Percentiles rank a stretch among this genome's conserved stretches.
phyloP scores from a whole-genome alignment of 2,113 vertebrate species.

The Hoplias malabaricus region DNA sequence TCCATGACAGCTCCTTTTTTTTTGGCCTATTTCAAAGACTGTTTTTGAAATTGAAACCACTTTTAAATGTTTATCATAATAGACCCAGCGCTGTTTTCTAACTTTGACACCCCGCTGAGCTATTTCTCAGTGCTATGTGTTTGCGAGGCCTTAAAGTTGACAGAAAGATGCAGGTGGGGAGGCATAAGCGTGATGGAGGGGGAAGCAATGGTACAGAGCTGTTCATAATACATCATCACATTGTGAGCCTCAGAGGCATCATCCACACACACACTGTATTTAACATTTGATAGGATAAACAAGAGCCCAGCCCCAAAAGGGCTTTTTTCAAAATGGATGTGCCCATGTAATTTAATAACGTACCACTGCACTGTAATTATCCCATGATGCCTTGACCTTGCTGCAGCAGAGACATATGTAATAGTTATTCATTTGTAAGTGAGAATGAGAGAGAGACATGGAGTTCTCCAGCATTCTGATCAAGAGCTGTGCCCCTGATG shows the following conservation, averaged over 20 bases:
- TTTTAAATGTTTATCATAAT: not conserved
- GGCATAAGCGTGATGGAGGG: not conserved
- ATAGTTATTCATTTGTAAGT: not conserved
- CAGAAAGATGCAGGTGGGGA: not conserved
- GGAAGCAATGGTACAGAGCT: not conserved
- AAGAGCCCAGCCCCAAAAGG: conserved; percentile 17
- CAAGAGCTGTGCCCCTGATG: conserved; percentile 1
- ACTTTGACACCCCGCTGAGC: not conserved
- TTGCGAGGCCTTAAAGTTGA: not conserved
- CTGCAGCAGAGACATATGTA: not conserved
- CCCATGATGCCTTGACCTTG: conserved; percentile 24
- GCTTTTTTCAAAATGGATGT: not conserved
- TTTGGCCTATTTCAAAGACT: not conserved
- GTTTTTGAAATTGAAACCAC: not conserved
- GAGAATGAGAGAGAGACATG: not conserved
- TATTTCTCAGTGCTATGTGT: conserved; percentile 3
- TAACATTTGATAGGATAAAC: conserved; percentile 18
- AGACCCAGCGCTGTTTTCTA: too few species aligned
- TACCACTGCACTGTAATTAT: conserved; percentile 25
- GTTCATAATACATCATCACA: not conserved
- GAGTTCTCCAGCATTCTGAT: not conserved
- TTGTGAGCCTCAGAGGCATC: not conserved
- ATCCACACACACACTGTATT: conserved; percentile 14
- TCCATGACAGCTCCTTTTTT: not conserved
- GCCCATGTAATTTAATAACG: conserved; percentile 10